Percentiles rank a stretch among this genome's conserved stretches.
Conservation (phyloP, 2,888 invertebrate genomes). For the Salpingus planirostris region DNA sequence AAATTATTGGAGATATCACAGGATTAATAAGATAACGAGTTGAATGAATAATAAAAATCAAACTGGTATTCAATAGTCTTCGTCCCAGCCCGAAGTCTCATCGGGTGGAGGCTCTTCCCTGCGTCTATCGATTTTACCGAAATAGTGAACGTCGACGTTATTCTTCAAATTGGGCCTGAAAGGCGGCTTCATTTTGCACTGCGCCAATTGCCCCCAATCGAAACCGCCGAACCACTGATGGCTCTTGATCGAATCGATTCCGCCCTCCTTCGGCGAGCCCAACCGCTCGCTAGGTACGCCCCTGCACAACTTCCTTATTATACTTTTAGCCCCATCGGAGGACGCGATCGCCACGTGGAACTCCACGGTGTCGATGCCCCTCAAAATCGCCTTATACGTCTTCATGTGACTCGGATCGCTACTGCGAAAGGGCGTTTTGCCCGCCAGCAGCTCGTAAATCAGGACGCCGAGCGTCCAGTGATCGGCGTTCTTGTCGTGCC, state of each 20-base stretch:
- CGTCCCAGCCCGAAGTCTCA: constrained; percentile 85
- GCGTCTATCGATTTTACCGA: constrained; percentile 68
- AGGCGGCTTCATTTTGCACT: constrained; percentile 61
- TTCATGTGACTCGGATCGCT: constrained; percentile 75
- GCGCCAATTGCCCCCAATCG: constrained; percentile 76
- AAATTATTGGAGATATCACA: too few relatives aligned
- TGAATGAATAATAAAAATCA: constrained; percentile 2
- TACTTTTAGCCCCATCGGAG: constrained; percentile 66
- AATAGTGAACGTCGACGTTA: constrained; percentile 67
- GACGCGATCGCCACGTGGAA: constrained; percentile 71
- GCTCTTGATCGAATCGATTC: constrained; percentile 71
- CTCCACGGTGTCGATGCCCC: constrained; percentile 53
- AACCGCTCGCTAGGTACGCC: constrained; percentile 46
- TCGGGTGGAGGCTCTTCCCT: constrained; percentile 74
- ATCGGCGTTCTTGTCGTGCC: constrained; percentile 75
- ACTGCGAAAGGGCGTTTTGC: constrained; percentile 69
- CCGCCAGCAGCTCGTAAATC: constrained; percentile 74
- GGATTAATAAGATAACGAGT: too few relatives aligned
- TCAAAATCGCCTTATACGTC: constrained; percentile 82
- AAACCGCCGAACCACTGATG: constrained; percentile 88
- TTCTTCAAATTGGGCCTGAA: constrained; percentile 58
- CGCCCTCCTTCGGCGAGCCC: constrained; percentile 78
- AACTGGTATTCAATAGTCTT: constrained; percentile 56
- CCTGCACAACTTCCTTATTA: constrained; percentile 75
- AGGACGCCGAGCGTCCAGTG: constrained; percentile 89